Base-by-base conservation (phyloP, 2,888 invertebrate species). In the Lithophane semibrunnea region DNA sequence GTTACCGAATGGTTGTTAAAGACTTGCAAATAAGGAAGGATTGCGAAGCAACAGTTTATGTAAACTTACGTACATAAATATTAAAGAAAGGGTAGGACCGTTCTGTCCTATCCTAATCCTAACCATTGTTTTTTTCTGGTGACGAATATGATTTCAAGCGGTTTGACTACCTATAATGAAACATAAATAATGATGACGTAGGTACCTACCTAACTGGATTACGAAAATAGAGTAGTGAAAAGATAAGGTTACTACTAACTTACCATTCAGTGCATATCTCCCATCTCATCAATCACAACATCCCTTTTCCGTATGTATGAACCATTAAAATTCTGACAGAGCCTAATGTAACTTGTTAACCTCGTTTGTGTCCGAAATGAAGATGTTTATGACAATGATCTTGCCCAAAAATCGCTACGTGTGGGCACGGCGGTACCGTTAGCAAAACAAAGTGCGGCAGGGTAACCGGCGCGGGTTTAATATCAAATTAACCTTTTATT, bases 381-480 rank as follows among this genome's bases (percentile, higher is more conserved):
- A 90, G 89, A 91, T 87, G 83, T 87, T 91, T 91, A 89, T 92
- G 91, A 91, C 90, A 91, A 85, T 90, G 92, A 91, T 91, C 90
- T 89, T 88, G 88, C 81, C 89, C 90, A 90, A 91, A 87, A 76
- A 88, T 82, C 73, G 80, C 87, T 87, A 92, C 95, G 95, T 93
- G 94, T 93, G 94, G 93, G 94, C 94, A 92, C 86, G 93, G 80
- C 56, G 80, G 86, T 94, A 93, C 95, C 95, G 95, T 95, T 92
- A 92, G 73, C 75, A 84, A 78, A 86, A 85, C 85, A 88, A 87
- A 76, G 73, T 73, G 73, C 68, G 76, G 73, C 73, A 77, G 86
- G 67, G 75, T 79, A 52, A 61, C 72, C 73, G 71, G 58, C 54
- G 21, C 63, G 49, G 42, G 24, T 18, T 70, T 66, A 21, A 73